These are phyloP conservation scores for Dermolepida albohirtum DNA, from an alignment of 2,888 invertebrate genomes.

Conservation along the genomic window DNA sequence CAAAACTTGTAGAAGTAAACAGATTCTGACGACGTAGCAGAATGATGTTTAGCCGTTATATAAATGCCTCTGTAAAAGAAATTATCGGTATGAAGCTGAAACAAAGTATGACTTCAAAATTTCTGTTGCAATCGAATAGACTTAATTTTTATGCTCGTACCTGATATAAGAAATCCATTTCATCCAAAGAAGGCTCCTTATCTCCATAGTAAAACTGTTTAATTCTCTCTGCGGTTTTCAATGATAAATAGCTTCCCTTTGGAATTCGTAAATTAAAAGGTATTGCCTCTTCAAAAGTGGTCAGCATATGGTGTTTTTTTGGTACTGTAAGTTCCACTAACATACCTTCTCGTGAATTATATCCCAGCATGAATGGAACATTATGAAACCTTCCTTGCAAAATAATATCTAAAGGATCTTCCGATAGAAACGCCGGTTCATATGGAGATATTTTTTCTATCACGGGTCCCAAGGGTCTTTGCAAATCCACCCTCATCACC, in stretches of 20 bases:
- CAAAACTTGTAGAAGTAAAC: constrained; percentile 56
- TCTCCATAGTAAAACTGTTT: constrained; percentile 56
- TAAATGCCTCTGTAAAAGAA: constrained; percentile 56
- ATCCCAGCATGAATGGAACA: constrained; percentile 56
- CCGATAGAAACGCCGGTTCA: constrained; percentile 51
- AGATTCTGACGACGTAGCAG: constrained; percentile 52
- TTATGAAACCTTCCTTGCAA: constrained; percentile 51
- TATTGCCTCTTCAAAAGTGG: constrained; percentile 48
- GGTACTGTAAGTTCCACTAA: constrained; percentile 47
- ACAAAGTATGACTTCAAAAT: background rate
- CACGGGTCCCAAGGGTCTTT: constrained; percentile 34
- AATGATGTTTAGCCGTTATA: constrained; percentile 51
- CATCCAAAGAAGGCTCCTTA: constrained; percentile 49
- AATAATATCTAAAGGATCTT: constrained; percentile 53
- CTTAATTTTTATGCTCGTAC: constrained; percentile 48
- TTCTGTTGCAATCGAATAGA: too few species aligned
- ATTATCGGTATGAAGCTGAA: constrained; percentile 57
- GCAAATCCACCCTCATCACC: constrained; percentile 35
- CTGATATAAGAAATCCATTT: constrained; percentile 53
- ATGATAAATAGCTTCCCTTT: constrained; percentile 52
- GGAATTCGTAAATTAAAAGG: constrained; percentile 53
- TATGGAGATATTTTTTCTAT: constrained; percentile 50
- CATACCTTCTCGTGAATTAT: constrained; percentile 54
- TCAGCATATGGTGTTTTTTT: constrained; percentile 37
- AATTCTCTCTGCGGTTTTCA: constrained; percentile 52